Evolutionary conservation across 2,113 vertebrate species (phyloP).

Genomic region (Nestor notabilis): DNA sequence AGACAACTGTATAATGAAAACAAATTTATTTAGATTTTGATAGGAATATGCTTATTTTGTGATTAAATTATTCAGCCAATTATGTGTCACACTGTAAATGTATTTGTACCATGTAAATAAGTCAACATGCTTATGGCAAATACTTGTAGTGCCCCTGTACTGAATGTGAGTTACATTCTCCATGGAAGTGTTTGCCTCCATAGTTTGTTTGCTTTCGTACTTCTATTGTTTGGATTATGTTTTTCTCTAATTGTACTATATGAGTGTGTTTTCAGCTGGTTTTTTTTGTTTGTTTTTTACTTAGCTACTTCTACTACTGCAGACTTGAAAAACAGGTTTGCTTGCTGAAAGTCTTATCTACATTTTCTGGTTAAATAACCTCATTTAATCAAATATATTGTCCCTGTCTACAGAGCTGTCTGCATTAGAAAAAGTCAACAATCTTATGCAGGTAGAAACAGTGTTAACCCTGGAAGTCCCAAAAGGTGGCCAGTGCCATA

Average conservation of each 20-base stretch:
- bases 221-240: fast-evolving
- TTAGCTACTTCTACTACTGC: not conserved
- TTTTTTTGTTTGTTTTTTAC: not conserved
- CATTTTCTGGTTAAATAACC: not conserved
- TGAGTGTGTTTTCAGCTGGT: not conserved
- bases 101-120: not conserved
- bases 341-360: not conserved
- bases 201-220: not conserved
- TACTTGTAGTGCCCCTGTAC: fast-evolving
- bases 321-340: not conserved
- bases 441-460: not conserved
- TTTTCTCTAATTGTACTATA: not conserved
- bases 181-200: not conserved
- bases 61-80: not conserved
- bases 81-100: not conserved
- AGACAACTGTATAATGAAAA: not conserved
- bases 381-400: not conserved
- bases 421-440: not conserved
- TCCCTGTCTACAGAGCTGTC: not conserved
- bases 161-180: not conserved
- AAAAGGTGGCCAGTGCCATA: not conserved
- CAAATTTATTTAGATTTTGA: not conserved
- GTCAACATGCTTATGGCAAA: not conserved
- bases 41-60: not conserved
- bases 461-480: fast-evolving